Conservation (phyloP, 2,113 vertebrate genomes). For the Scatophagus argus region DNA sequence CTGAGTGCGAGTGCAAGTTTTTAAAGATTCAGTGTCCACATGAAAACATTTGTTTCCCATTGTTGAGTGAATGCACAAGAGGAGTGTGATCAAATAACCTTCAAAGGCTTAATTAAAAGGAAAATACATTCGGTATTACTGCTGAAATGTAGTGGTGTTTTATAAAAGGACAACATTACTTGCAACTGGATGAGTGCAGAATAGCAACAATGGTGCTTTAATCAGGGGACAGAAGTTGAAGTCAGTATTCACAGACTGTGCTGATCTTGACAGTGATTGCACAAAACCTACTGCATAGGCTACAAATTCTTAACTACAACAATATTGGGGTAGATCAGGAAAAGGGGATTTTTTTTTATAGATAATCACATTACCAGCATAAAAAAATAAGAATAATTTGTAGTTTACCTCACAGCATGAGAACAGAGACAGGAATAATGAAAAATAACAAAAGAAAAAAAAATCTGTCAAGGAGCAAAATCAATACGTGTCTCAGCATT, state of each 20-base stretch:
- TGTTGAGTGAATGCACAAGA: conserved; percentile 1
- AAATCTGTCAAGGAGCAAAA: neutral
- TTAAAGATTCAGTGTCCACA: conserved; percentile 7
- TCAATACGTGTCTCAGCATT: neutral
- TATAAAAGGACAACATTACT: conserved; percentile 3
- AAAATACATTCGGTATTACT: neutral
- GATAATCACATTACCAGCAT: neutral
- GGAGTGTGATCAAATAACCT: neutral
- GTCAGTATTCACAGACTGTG: neutral
- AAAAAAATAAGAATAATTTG: neutral
- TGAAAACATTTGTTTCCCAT: neutral
- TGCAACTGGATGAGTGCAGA: conserved; percentile 2
- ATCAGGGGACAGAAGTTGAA: neutral
- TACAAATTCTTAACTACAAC: neutral
- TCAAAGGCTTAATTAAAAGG: conserved; percentile 1
- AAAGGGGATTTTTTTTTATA: no score
- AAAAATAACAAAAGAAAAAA: conserved; percentile 10
- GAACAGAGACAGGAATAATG: neutral
- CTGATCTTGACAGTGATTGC: conserved; percentile 4
- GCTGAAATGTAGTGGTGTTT: neutral
- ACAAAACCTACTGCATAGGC: conserved; percentile 1
- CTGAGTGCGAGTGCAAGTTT: neutral
- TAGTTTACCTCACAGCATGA: neutral
- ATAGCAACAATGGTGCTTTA: neutral
- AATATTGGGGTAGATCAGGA: neutral